These are phyloP conservation scores for Aramus guarauna DNA, from an alignment of 2,113 vertebrate genomes.

Conservation along the genomic window DNA sequence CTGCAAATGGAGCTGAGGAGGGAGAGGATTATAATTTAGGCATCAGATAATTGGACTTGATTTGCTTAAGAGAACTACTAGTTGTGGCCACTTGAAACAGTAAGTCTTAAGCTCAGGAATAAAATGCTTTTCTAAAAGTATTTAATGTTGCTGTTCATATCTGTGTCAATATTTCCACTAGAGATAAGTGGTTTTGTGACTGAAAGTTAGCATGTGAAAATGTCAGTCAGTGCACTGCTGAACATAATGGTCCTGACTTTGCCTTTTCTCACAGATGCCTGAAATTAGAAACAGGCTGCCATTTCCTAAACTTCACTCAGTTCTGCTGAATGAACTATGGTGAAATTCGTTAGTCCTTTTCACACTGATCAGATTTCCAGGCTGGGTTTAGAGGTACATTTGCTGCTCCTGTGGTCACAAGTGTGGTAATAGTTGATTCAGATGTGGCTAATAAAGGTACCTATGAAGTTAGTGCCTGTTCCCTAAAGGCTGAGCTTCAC, in stretches of 20 bases:
- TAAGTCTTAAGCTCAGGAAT: slow-evolving; percentile 11
- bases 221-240: not conserved
- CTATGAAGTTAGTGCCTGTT: not conserved
- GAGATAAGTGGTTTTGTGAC: slow-evolving; percentile 2
- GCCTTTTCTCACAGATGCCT: not conserved
- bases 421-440: not conserved
- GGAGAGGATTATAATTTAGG: slow-evolving; percentile 53
- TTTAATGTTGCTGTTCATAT: not conserved
- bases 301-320: not conserved
- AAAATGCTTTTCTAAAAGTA: slow-evolving; percentile 25
- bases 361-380: not conserved
- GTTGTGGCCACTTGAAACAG: slow-evolving; percentile 37
- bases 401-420: not conserved
- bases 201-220: not conserved
- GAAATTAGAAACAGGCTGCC: not conserved
- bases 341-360: not conserved
- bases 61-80: slow-evolving; percentile 45
- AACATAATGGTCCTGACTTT: not conserved
- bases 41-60: slow-evolving; percentile 45
- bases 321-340: not conserved
- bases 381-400: not conserved
- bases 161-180: slow-evolving; percentile 42
- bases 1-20: slow-evolving; percentile 44
- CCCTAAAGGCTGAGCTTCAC: not conserved
- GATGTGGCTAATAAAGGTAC: not conserved